Conservation (phyloP, 92 coral and sea anemone genomes). For the Porites lobata region DNA sequence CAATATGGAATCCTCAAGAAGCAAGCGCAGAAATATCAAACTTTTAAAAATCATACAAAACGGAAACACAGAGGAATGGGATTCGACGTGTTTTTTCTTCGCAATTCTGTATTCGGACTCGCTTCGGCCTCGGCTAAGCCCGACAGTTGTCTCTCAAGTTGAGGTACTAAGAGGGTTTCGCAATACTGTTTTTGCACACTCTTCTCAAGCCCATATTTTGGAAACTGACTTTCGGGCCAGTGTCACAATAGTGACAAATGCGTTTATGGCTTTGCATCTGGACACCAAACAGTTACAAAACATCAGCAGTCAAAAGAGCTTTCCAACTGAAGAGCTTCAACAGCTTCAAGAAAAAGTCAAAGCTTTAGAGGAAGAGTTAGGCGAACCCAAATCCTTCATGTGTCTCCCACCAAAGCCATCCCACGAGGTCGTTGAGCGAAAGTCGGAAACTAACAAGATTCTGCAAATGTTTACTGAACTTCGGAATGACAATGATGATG, state of each 20-base stretch:
- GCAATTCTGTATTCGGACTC: constrained; percentile 69
- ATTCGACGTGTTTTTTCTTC: constrained; percentile 66
- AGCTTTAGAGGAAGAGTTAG: constrained; percentile 39
- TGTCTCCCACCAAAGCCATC: constrained; percentile 60
- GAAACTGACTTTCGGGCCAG: constrained; percentile 41
- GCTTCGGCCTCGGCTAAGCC: constrained; percentile 38
- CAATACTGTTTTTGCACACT: constrained; percentile 59
- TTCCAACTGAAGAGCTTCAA: constrained; percentile 37
- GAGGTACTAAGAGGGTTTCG: constrained; percentile 40
- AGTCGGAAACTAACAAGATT: constrained; percentile 11
- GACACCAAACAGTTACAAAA: constrained; percentile 32
- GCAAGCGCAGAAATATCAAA: constrained; percentile 7
- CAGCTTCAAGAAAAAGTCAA: constrained; percentile 17
- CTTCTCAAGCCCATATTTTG: constrained; percentile 12
- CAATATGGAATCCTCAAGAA: constrained; percentile 22
- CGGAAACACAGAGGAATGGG: constrained; percentile 65
- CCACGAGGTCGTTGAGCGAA: constrained; percentile 39
- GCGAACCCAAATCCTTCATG: constrained; percentile 28
- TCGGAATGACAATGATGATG: constrained; percentile 2
- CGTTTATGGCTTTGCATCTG: constrained; percentile 43
- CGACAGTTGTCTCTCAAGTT: constrained; percentile 32
- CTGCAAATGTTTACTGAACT: constrained; percentile 17
- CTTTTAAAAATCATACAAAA: constrained; percentile 30
- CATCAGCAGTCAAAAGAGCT: constrained; percentile 38
- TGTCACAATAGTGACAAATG: constrained; percentile 18